Base-by-base conservation (phyloP, 2,888 invertebrate species). In the Apoderus coryli region DNA sequence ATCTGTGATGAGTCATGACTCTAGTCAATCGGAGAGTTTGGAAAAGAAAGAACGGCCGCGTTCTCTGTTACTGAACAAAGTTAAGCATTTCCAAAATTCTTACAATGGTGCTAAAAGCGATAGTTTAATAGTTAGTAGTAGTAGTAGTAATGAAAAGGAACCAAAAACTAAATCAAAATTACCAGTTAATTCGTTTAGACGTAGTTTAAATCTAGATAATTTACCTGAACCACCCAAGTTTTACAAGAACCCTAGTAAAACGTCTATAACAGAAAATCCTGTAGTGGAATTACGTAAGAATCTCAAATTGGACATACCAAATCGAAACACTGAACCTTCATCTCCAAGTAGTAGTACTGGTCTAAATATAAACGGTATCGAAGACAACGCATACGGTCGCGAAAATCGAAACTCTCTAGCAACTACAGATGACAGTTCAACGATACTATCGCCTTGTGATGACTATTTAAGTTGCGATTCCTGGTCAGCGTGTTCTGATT, bases 401-500 rank as follows among this genome's bases (percentile, higher is more conserved):
- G 41, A 44, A 14, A 41, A 44, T 28, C 29, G 44, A 14, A 33
- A 39, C 32, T 43, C 44, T 3, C 14, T 41, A 19, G 33, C 45
- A 10, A 43, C 42, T 13, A 68, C 63, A 6, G 53, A 53, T 27
- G 54, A 55, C 34, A 50, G 53, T 40, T 52, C 53, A 10, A 57
- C 61, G 13, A 58, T 65, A 36, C 52, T 68, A 32, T 72, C 72
- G 2, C 72, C 72, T n/a, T 61, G 61, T 10, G 73, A 74, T 40
- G 72, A 73, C 41, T 69, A 71, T 29, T 26, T 46, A 31, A 50
- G 49, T 25, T 48, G 48, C 42, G 76, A 77, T 45, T 71, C 73
- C 15, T 72, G 74, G 70, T 76, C 75, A 0, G 60, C 65, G 13
- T 73, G 73, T 43, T 76, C 76, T 0, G 72, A 71, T 45, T 52